Evolutionary conservation across 1,140 invertebrate species (phyloP).

Genomic region (Holotrichia oblita): DNA sequence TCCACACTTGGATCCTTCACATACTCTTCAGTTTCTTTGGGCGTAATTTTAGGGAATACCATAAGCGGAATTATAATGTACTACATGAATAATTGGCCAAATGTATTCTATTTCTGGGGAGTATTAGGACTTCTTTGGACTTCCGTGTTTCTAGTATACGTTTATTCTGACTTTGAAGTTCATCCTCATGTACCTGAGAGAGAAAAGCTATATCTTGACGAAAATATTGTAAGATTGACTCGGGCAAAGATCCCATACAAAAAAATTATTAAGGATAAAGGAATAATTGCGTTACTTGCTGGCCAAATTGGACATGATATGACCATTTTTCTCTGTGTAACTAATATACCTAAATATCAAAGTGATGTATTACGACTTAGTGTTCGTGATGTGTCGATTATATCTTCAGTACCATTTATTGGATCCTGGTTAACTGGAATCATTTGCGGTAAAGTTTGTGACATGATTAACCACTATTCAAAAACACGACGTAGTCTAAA

Average conservation of each 20-base stretch:
- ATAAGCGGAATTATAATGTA: slow-evolving; percentile 9
- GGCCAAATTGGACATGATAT: slow-evolving; percentile 4
- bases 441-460: slow-evolving; percentile 10
- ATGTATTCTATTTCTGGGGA: slow-evolving; percentile 3
- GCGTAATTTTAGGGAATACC: slow-evolving; percentile 15
- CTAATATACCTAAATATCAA: slow-evolving; percentile 28
- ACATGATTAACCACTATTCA: neutral
- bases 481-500: neutral
- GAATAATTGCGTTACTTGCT: neutral
- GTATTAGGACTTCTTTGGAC: neutral
- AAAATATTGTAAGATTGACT: neutral
- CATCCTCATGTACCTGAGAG: neutral
- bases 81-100: slow-evolving; percentile 5
- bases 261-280: neutral
- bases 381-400: neutral
- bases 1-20: slow-evolving; percentile 20
- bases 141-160: neutral
- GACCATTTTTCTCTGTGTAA: slow-evolving; percentile 1
- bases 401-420: neutral
- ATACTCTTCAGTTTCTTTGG: neutral
- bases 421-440: neutral
- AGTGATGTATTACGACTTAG: neutral
- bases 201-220: neutral
- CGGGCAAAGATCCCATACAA: neutral
- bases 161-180: slow-evolving; percentile 8